Evolutionary conservation across 2,113 vertebrate species (phyloP), one percentile per base, ranked within the genome.

Genomic region (Brevimyrus niger): DNA sequence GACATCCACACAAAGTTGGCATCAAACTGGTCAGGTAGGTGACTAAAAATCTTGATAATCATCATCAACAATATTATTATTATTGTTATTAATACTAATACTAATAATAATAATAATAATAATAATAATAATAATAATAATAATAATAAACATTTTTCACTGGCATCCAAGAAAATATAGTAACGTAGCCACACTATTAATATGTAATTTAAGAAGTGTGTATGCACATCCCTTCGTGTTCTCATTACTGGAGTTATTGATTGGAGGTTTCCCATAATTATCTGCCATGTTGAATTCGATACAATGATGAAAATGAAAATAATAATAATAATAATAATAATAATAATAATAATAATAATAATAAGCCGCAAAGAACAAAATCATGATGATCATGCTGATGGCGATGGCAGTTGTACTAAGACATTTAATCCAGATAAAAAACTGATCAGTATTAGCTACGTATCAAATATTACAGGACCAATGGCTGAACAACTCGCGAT

Each of bases 21-120:
- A 42, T 69, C 76, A 48, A 76, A 73, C n/a, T 89, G 44, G 87
- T 76, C 90, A 90, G 84, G 91, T 88, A 50, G 82, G 48, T n/a
- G 46, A 82, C 47, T 88, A 42, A 46, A 87, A 46, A 44, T 89
- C 23, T 27, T 11, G 23, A 65, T 65, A 10, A 27, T 27, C 58
- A 89, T 86, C 73, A 89, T 42, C 31, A 31, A 2, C 35, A 35
- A 1, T 21, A n/a, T n/a, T n/a, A n/a, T n/a, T n/a, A n/a, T n/a
- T n/a, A n/a, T n/a, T n/a, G n/a, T n/a, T n/a, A 53, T 3, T 13
- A 51, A 61, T 15, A 50, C 42, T 10, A 80, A 80, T 11, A 80
- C 19, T 5, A 38, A 80, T 55, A 53, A 19, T 55, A 58, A 21
- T 21, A 58, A 23, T 8, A 23, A 58, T 58, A 53, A 8, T 13